Percentiles rank a stretch among this genome's conserved stretches.
phyloP scores from a whole-genome alignment of 2,797 vertebrate genomes.

The Esox lucius region DNA sequence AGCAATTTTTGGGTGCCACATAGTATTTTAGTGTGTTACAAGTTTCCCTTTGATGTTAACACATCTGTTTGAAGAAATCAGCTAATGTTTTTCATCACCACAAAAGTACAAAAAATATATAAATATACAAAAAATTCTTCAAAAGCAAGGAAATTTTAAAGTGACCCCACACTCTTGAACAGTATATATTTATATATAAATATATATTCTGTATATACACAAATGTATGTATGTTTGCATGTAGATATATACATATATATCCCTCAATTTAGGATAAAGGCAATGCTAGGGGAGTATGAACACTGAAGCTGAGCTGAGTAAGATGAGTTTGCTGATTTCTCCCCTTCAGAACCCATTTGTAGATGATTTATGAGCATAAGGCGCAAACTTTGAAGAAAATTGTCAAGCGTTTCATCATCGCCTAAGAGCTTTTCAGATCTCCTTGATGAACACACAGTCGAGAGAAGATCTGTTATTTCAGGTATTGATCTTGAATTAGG shows the following conservation, averaged over 20 bases:
- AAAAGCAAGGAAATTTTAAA: too few species aligned
- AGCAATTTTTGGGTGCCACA: neutral
- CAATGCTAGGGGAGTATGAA: slow-evolving; percentile 52
- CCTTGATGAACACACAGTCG: slow-evolving; percentile 55
- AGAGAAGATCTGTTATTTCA: slow-evolving; percentile 48
- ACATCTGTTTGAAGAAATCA: slow-evolving; percentile 22
- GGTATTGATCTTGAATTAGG: slow-evolving; percentile 62
- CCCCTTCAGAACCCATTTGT: slow-evolving; percentile 54
- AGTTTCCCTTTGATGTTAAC: slow-evolving; percentile 12
- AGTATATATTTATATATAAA: too few species aligned
- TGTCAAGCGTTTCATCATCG: slow-evolving; percentile 61
- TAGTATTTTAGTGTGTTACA: neutral
- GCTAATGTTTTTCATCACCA: slow-evolving; percentile 19
- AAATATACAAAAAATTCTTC: too few species aligned
- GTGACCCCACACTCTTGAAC: too few species aligned
- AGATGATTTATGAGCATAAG: slow-evolving; percentile 59
- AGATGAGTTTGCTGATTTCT: slow-evolving; percentile 54
- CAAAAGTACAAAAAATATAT: too few species aligned
- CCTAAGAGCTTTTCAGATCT: slow-evolving; percentile 49
- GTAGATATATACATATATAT: slow-evolving; percentile 32
- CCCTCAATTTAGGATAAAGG: slow-evolving; percentile 53
- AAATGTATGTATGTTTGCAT: neutral
- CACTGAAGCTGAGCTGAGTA: slow-evolving; percentile 55
- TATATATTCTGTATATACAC: too few species aligned
- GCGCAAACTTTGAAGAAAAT: slow-evolving; percentile 49